Percentiles rank a stretch among this genome's conserved stretches.
Evolutionary conservation across 2,113 vertebrate species (phyloP).

Genomic region (Oxyruncus cristatus): DNA sequence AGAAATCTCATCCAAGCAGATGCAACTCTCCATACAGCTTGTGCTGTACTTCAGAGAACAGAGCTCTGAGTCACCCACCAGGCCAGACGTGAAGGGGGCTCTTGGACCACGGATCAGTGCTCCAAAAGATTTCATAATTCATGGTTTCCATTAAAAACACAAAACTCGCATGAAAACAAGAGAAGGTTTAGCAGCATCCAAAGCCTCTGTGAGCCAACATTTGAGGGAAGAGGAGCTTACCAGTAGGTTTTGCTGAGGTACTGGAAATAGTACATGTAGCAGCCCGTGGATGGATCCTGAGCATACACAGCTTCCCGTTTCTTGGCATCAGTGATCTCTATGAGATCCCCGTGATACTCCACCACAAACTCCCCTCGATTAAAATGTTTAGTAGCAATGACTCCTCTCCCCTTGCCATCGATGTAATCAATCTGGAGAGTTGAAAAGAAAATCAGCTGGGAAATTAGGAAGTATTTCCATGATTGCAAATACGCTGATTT

Average conservation of each 20-base stretch:
- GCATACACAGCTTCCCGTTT: slow-evolving; percentile 85
- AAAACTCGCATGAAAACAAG: not conserved
- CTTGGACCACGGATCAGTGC: not conserved
- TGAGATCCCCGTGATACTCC: slow-evolving; percentile 95
- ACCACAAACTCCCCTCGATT: slow-evolving; percentile 94
- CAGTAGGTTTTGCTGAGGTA: slow-evolving; percentile 92
- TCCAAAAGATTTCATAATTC: not conserved
- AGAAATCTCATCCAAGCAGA: not conserved
- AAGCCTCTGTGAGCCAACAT: not conserved
- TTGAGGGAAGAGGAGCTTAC: slow-evolving; percentile 70
- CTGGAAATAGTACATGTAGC: slow-evolving; percentile 99
- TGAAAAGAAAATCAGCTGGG: not conserved
- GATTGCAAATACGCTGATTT: not conserved
- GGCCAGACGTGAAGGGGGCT: not conserved
- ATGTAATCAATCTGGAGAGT: slow-evolving; percentile 84
- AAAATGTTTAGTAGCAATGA: slow-evolving; percentile 89
- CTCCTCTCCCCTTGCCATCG: slow-evolving; percentile 89
- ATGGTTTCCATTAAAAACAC: not conserved
- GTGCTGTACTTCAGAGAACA: not conserved
- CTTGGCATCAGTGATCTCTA: slow-evolving; percentile 87
- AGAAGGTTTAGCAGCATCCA: not conserved
- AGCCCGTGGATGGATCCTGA: slow-evolving; percentile 88
- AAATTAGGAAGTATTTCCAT: not conserved
- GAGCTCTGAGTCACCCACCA: not conserved
- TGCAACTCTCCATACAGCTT: not conserved